Percentiles rank a stretch among this genome's conserved stretches.
Evolutionary conservation across 2,113 vertebrate genomes (phyloP).

Genomic region (Isichthys henryi): DNA sequence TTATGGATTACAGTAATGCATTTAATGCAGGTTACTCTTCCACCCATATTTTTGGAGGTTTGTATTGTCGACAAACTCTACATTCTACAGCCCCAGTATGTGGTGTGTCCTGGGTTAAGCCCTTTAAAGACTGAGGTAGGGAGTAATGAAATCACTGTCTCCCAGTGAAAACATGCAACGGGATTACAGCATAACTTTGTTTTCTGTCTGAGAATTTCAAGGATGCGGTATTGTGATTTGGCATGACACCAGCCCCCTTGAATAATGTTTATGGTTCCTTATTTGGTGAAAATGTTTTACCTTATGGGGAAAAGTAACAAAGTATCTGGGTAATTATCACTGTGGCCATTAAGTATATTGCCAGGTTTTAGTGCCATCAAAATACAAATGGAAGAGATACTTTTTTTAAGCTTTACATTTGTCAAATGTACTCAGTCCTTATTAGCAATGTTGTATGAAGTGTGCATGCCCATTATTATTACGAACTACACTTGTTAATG

Average conservation of each 20-base stretch:
- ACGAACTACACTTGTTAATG: not conserved
- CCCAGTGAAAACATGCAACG: not conserved
- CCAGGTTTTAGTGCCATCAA: not conserved
- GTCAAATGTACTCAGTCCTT: not conserved
- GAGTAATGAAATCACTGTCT: not conserved
- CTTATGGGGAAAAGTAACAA: not conserved
- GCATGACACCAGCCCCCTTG: not conserved
- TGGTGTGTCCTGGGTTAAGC: not conserved
- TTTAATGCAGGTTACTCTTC: not conserved
- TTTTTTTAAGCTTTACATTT: not conserved
- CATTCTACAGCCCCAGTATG: not conserved
- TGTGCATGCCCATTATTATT: not conserved
- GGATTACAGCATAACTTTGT: not conserved
- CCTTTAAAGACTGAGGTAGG: not conserved
- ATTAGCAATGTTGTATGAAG: not conserved
- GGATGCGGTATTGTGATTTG: not conserved
- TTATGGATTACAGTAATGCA: not conserved
- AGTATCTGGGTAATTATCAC: not conserved
- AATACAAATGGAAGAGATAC: not conserved
- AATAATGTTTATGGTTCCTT: not conserved
- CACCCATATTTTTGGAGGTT: not conserved
- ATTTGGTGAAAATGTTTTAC: not conserved
- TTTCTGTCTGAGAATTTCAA: not conserved
- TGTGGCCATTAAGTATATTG: not conserved
- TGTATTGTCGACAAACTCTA: not conserved